Percentiles rank a stretch among this genome's conserved stretches.
Conservation (phyloP, 1,140 invertebrate species). For the Anastrepha obliqua region DNA sequence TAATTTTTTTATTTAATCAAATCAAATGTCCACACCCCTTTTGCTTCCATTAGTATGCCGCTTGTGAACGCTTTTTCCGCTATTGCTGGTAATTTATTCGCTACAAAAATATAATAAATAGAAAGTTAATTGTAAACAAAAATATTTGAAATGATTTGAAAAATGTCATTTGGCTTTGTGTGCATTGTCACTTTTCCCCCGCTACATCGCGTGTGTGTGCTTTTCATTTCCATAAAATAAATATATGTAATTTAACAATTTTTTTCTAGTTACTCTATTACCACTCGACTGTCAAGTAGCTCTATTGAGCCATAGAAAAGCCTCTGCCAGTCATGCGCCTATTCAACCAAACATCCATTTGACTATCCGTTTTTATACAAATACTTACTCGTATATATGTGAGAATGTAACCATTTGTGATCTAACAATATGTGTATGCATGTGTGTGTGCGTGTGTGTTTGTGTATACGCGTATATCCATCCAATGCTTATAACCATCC, state of each 20-base stretch:
- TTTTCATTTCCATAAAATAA: background rate
- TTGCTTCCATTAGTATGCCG: background rate
- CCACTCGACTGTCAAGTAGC: constrained; percentile 1
- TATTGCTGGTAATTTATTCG: background rate
- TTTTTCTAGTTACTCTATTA: background rate
- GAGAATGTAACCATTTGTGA: background rate
- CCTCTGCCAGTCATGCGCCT: constrained; percentile 3
- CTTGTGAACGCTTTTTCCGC: background rate
- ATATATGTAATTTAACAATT: background rate
- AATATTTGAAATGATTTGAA: background rate
- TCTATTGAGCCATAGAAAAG: constrained; percentile 26
- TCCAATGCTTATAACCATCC: background rate
- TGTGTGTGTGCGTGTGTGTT: background rate
- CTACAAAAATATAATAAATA: background rate
- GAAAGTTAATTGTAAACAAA: constrained; percentile 4
- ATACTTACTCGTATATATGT: background rate
- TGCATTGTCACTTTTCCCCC: too few relatives aligned
- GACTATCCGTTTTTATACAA: background rate
- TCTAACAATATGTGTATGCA: constrained; percentile 11
- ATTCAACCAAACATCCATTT: constrained; percentile 28
- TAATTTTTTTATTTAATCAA: too few relatives aligned
- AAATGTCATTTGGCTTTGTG: background rate
- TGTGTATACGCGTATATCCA: background rate
- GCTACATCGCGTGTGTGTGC: too few relatives aligned
- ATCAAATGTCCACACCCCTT: too few relatives aligned